phyloP scores from a whole-genome alignment of 2,888 invertebrate species.

The Metopia argyrocephala region DNA sequence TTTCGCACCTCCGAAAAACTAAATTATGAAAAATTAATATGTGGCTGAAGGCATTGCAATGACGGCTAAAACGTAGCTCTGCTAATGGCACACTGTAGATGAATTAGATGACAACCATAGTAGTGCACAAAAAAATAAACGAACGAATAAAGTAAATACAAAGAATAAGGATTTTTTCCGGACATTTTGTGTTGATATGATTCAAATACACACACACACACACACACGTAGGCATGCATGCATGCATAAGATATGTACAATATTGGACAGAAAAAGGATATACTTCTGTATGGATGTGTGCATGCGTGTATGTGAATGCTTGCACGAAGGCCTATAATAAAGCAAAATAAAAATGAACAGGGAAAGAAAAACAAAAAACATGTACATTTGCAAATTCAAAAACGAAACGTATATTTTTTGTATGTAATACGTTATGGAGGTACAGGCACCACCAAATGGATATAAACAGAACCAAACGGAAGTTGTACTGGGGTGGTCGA shows the following conservation, averaged over 20 bases:
- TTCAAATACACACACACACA: not conserved
- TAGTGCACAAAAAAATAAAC: slow-evolving; percentile 48
- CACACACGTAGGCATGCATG: slow-evolving; percentile 29
- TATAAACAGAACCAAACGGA: not conserved
- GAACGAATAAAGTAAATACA: slow-evolving; percentile 52
- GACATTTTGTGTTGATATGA: not conserved
- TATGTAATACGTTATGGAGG: slow-evolving; percentile 17
- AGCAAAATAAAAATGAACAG: slow-evolving; percentile 58
- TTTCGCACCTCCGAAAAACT: too few relatives aligned
- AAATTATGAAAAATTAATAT: fast-evolving
- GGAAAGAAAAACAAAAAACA: slow-evolving; percentile 53
- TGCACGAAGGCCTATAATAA: slow-evolving; percentile 47
- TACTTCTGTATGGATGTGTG: slow-evolving; percentile 42
- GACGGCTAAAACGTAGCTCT: too few relatives aligned
- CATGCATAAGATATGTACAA: not conserved
- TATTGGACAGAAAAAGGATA: not conserved
- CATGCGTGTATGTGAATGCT: slow-evolving; percentile 1
- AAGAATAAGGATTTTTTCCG: slow-evolving; percentile 39
- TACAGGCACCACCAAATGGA: slow-evolving; percentile 49
- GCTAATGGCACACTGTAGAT: not conserved
- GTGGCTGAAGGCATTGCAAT: too few relatives aligned
- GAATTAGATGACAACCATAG: slow-evolving; percentile 35
- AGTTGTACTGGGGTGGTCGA: not conserved
- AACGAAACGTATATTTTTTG: slow-evolving; percentile 34
- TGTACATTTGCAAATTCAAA: slow-evolving; percentile 56